A percentile compares a stretch with the other conserved stretches of the same genome.
Conservation (phyloP, 2,888 invertebrate species). For the Imbricaverruca yamaguchii region DNA sequence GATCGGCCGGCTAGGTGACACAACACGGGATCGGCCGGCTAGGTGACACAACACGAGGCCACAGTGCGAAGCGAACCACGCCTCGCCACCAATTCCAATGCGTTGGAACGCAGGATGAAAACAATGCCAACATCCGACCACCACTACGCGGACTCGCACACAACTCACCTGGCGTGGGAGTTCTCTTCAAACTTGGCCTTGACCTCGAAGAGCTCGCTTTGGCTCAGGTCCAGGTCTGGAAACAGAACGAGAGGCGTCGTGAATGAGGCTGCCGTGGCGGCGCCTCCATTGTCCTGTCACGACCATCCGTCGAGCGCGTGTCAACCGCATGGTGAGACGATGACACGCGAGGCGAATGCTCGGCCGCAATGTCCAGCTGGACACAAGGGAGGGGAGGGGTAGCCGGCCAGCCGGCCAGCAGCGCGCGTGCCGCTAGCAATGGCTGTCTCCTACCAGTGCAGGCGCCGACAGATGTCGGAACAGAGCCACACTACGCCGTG, state of each 20-base stretch:
- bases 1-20: no score
- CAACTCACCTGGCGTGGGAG: slow-evolving; percentile 35
- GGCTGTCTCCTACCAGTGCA: background rate
- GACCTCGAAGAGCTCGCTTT: slow-evolving; percentile 45
- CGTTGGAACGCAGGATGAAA: no score
- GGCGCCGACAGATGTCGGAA: background rate
- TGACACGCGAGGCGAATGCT: background rate
- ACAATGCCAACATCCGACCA: no score
- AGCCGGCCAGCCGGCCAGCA: background rate
- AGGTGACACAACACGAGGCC: no score
- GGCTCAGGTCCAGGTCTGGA: slow-evolving; percentile 40
- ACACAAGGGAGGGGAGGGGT: no score
- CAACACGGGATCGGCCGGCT: no score
- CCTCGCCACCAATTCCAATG: no score
- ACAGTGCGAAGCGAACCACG: no score
- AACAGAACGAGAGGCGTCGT: background rate
- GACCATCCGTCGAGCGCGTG: background rate
- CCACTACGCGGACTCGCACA: no score
- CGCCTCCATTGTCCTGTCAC: background rate
- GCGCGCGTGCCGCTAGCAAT: background rate
- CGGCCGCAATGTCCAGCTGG: background rate
- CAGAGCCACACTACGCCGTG: background rate
- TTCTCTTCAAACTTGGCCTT: slow-evolving; percentile 45
- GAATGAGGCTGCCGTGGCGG: background rate
- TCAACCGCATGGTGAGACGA: background rate